Percentiles rank a stretch among this genome's conserved stretches.
phyloP scores from a whole-genome alignment of 2,113 vertebrate genomes.

The Terrapene triunguis region DNA sequence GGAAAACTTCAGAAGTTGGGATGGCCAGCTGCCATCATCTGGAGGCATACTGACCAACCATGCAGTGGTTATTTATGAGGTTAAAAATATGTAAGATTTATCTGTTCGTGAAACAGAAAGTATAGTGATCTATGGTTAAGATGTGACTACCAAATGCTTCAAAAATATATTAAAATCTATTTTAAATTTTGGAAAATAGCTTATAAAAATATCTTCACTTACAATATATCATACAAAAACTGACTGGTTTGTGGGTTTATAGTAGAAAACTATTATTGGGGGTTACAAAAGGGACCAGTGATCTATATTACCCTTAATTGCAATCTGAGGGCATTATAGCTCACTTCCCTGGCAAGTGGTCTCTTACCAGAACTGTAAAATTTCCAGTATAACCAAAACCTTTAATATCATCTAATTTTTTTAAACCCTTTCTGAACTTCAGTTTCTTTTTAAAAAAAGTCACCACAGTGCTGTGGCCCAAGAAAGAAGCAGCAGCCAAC shows the following conservation, averaged over 20 bases:
- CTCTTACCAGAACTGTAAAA: conserved; percentile 44
- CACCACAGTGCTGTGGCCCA: conserved; percentile 69
- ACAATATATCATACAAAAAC: conserved; percentile 48
- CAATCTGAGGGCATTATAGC: conserved; percentile 47
- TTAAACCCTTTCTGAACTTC: conserved; percentile 55
- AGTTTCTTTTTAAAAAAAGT: conserved; percentile 54
- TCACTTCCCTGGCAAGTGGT: conserved; percentile 36
- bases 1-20: conserved; percentile 2
- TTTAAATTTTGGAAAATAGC: conserved; percentile 53
- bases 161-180: conserved; percentile 76
- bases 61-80: conserved; percentile 56
- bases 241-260: conserved; percentile 17
- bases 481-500: conserved; percentile 45
- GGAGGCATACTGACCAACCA: conserved; percentile 11
- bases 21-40: not conserved
- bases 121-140: conserved; percentile 23
- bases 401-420: conserved; percentile 54
- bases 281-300: conserved; percentile 67
- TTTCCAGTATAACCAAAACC: conserved; percentile 47
- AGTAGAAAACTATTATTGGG: conserved; percentile 53
- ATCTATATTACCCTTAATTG: conserved; percentile 48
- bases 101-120: conserved; percentile 48
- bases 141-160: conserved; percentile 59
- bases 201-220: conserved; percentile 51
- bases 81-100: conserved; percentile 57